Base-by-base conservation (phyloP, 2,113 vertebrate genomes). In the Peromyscus californicus region DNA sequence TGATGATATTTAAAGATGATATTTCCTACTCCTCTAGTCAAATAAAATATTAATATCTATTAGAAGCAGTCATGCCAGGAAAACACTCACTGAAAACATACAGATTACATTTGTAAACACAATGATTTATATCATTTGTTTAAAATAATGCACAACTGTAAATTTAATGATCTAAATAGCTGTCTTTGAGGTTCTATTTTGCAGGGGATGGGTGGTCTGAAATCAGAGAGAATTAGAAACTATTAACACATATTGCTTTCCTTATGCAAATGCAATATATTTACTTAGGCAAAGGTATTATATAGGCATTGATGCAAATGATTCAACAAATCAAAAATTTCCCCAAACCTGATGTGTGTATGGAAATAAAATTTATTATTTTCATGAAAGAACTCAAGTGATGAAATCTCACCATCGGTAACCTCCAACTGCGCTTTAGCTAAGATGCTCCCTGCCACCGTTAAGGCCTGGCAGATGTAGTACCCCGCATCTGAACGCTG, bases 351-450 rank as follows among this genome's bases (percentile, higher is more conserved):
- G 45, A 83, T 36, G 5, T 42, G 10, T 17, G 24, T 61, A 39
- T 72, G 39, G 8, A 92, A 94, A 92, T 78, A 89, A 65, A 89
- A 91, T n/a, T 45, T 6, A 86, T 16, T 61, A 45, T 79, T 94
- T 87, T 83, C 42, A 45, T 17, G 42, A 91, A 59, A 87, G 1
- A 80, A 84, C 69, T 92, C 5, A 67, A 95, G 97, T 87, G 95
- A 96, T 89, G 85, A 95, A 93, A 97, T 92, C 99, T 99, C 98
- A 99, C 99, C 99, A 98, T 99, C 99, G 98, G 99, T 99, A 98
- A 99, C 99, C 98, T 99, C 99, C 98, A 99, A 99, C 97, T 99
- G 99, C 97, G 99, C 99, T 97, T 99, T 99, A 98, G 99, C 99
- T 96, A 99, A 99, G 98, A 99, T 99, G 98, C 99, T 99, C 98